Evolutionary conservation across 2,797 vertebrate species (phyloP), one percentile per base, ranked within the genome.

Genomic region (Enteromius argenteus): DNA sequence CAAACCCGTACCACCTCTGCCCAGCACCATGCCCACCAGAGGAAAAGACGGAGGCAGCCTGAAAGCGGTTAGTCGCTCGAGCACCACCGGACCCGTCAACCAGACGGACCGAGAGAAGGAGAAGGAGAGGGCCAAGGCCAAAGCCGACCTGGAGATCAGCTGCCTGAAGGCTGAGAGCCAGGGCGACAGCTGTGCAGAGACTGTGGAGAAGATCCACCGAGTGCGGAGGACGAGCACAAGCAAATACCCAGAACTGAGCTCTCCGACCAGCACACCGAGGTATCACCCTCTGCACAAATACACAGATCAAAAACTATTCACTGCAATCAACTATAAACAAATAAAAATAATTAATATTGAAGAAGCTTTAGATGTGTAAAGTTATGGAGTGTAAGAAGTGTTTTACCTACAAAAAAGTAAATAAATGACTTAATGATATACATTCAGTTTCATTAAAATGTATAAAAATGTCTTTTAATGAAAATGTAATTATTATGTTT

Each of bases 41-140:
- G 17, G 92, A 0, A 89, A 87, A 73, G 86, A 90, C 86, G 93
- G 15, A 74, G 89, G 91, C 91, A 91, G 27, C n/a, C 37, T 89
- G 69, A 96, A 95, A 87, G 89, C 89, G 64, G 32, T 76, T 0
- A 87, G 79, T 79, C 90, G 89, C 1, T 37, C 91, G 10, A 89
- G 91, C 10, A 87, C 90, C 0, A 89, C 94, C 0, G 96, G 96
- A 4, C 98, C 98, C 0, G 97, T 99, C 77, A 99, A 99, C 91
- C 98, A 99, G 93, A 99, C 98, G 0, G 98, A 99, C 86, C 93
- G 98, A 0, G 98, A 99, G 92, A 99, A 99, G 3, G 98, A 99
- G 91, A 99, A 99, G 90, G 98, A 99, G 91, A 95, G 97, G 85
- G 98, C 98, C 86, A 98, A 97, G 87, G 98, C 98, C 83, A 99